Evolutionary conservation across 92 coral and sea anemone genomes (phyloP).

Genomic region (Epizoanthus rinbou): DNA sequence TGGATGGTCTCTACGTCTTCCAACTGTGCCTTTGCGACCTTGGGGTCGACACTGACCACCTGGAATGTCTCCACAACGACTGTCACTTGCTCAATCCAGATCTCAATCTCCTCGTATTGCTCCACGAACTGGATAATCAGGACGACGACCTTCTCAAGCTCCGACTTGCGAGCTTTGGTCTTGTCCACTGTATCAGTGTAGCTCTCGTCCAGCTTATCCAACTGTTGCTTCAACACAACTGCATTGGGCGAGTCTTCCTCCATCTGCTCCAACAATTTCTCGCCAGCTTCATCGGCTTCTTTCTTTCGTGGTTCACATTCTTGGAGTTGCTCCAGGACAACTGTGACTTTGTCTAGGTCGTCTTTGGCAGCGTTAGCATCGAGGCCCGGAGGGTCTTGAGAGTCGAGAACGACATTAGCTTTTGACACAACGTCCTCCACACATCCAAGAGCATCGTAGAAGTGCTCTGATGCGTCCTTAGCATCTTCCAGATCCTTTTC

Average conservation of each 20-base stretch:
- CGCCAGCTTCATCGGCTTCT: slow-evolving; percentile 72
- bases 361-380: slow-evolving; percentile 64
- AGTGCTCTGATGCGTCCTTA: slow-evolving; percentile 63
- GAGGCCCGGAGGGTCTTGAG: slow-evolving; percentile 69
- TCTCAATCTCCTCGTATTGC: slow-evolving; percentile 80
- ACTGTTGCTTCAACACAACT: slow-evolving; percentile 68
- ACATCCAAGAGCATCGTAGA: slow-evolving; percentile 55
- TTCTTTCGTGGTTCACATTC: slow-evolving; percentile 78
- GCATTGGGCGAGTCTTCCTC: slow-evolving; percentile 79
- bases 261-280: slow-evolving; percentile 71
- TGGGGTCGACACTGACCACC: slow-evolving; percentile 76
- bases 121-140: slow-evolving; percentile 80
- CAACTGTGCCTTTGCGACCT: slow-evolving; percentile 73
- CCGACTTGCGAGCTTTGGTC: slow-evolving; percentile 68
- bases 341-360: slow-evolving; percentile 71
- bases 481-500: slow-evolving; percentile 62
- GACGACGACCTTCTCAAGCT: slow-evolving; percentile 69
- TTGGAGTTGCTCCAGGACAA: slow-evolving; percentile 71
- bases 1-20: slow-evolving; percentile 81
- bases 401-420: slow-evolving; percentile 70
- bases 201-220: slow-evolving; percentile 63
- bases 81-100: slow-evolving; percentile 79
- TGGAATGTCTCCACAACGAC: slow-evolving; percentile 73
- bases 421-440: slow-evolving; percentile 76
- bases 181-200: slow-evolving; percentile 60